Conservation (phyloP, 2,888 invertebrate species). For the Ecliptopera silaceata region DNA sequence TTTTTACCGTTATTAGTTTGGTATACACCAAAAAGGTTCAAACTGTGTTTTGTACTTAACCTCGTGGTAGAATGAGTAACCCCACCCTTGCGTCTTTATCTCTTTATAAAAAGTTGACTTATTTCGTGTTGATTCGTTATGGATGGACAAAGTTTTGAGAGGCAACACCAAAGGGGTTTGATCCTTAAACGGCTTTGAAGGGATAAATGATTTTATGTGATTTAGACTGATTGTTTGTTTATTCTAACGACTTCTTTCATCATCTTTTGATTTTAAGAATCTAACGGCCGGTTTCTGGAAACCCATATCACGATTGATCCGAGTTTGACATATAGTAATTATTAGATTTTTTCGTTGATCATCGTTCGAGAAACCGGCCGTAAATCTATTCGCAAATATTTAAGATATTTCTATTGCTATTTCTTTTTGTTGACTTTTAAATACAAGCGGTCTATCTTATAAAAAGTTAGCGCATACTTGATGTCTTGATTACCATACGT, state of each 20-base stretch:
- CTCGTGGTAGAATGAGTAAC: slow-evolving; percentile 20
- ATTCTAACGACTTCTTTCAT: background rate
- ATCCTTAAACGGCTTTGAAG: background rate
- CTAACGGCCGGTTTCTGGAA: no score
- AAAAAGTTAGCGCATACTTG: no score
- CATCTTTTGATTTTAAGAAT: no score
- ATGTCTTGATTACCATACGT: no score
- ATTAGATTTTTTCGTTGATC: no score
- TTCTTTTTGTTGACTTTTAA: no score
- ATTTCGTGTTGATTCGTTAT: slow-evolving; percentile 12
- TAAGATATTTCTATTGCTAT: no score
- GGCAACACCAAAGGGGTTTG: slow-evolving; percentile 11
- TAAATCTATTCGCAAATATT: no score
- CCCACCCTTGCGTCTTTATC: slow-evolving; percentile 23
- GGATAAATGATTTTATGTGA: background rate
- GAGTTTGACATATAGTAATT: no score
- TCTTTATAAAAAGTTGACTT: slow-evolving; percentile 8
- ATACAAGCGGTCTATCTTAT: no score
- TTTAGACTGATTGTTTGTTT: background rate
- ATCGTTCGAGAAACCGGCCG: no score
- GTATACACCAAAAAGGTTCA: slow-evolving; percentile 18
- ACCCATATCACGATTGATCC: no score
- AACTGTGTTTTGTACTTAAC: slow-evolving; percentile 30
- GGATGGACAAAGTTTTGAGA: slow-evolving; percentile 18
- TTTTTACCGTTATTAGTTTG: background rate